Conservation (phyloP, 37 sponge, comb jelly and placozoan species). For the Hexactinellida sp. region DNA sequence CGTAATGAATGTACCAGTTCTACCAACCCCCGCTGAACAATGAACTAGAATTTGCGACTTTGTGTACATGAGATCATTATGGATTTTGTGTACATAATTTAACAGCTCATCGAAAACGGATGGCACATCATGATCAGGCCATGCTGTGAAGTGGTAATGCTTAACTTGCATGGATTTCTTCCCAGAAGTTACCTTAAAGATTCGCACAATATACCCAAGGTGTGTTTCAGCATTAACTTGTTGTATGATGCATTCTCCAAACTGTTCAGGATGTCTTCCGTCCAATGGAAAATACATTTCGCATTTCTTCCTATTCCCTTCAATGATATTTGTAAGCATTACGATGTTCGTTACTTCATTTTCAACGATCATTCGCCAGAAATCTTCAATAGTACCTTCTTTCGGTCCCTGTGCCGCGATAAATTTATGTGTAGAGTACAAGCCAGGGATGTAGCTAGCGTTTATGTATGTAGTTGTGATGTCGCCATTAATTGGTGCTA, state of each 20-base stretch:
- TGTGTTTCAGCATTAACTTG: neutral
- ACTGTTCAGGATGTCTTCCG: neutral
- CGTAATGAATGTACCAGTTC: neutral
- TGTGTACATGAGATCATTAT: neutral
- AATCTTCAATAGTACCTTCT: slow-evolving; percentile 44
- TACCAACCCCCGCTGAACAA: neutral
- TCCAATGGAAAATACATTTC: slow-evolving; percentile 9
- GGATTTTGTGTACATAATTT: neutral
- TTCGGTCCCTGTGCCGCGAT: slow-evolving; percentile 60
- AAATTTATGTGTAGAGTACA: neutral
- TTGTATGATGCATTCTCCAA: neutral
- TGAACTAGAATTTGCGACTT: neutral
- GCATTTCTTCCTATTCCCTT: slow-evolving; percentile 14
- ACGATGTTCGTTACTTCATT: slow-evolving; percentile 39
- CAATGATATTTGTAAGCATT: slow-evolving; percentile 32
- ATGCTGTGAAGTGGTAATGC: slow-evolving; percentile 4
- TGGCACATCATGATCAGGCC: slow-evolving; percentile 9
- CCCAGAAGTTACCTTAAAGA: neutral
- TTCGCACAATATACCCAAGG: neutral
- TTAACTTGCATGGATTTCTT: neutral
- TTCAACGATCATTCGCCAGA: slow-evolving; percentile 75
- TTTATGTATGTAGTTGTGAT: neutral
- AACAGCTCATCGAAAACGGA: neutral
- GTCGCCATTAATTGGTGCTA: neutral
- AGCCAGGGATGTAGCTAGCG: neutral